Evolutionary conservation across 2,888 invertebrate species (phyloP).

Genomic region (Volucella inanis): DNA sequence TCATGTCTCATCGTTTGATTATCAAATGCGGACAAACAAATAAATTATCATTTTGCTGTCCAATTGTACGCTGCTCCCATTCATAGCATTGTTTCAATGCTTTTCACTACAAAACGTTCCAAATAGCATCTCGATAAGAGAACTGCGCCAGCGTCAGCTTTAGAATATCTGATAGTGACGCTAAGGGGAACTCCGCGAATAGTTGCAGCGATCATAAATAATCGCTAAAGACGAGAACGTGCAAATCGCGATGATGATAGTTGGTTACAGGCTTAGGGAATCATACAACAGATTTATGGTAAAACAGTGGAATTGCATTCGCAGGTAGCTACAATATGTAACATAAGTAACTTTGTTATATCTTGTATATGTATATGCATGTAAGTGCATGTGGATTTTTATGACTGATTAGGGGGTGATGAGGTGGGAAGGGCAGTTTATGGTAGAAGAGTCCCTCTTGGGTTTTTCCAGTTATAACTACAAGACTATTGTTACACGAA

Average conservation of each 20-base stretch:
- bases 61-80: constrained; percentile 51
- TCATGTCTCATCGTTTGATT: constrained; percentile 63
- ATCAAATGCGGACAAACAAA: constrained; percentile 67
- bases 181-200: constrained; percentile 4
- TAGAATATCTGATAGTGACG: constrained; percentile 48
- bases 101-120: constrained; percentile 57
- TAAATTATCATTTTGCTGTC: constrained; percentile 67
- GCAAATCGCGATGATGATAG: constrained; percentile 59
- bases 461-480: constrained; percentile 15
- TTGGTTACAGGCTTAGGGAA: constrained; percentile 36
- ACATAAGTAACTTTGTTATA: no score
- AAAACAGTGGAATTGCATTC: constrained; percentile 47
- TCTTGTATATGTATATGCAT: neutral
- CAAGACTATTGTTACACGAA: constrained; percentile 20
- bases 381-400: neutral
- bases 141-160: constrained; percentile 47
- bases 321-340: no score
- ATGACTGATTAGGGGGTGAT: constrained; percentile 4
- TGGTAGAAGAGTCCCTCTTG: constrained; percentile 21
- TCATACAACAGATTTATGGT: constrained; percentile 64
- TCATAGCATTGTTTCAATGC: constrained; percentile 28
- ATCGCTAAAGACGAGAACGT: constrained; percentile 58
- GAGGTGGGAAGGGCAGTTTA: constrained; percentile 13
- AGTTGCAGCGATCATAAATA: constrained; percentile 60
- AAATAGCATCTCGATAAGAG: constrained; percentile 62